Conservation (phyloP, 2,888 invertebrate genomes). For the Alsophila aescularia region DNA sequence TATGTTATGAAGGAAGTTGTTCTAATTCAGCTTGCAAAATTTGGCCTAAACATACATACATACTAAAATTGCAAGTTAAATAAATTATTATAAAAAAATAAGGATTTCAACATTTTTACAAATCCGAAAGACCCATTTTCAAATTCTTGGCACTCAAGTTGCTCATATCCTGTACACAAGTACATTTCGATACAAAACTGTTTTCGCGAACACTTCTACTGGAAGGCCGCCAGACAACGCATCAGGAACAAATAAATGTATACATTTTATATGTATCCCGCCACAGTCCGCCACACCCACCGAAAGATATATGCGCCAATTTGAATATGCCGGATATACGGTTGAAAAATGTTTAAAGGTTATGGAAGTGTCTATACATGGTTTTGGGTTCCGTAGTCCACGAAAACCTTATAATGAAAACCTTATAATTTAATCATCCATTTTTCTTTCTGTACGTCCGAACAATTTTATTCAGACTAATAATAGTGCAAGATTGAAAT, state of each 20-base stretch:
- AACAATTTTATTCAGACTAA: no score
- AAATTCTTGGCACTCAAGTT: background rate
- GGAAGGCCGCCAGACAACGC: constrained; percentile 3
- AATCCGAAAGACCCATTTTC: background rate
- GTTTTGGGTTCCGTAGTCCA: no score
- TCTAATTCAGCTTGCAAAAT: no score
- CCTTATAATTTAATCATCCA: no score
- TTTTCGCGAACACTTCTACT: constrained; percentile 10
- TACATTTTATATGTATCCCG: background rate
- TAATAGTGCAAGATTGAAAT: no score
- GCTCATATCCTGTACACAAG: background rate
- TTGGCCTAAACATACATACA: no score
- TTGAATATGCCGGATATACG: constrained; percentile 6
- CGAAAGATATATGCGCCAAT: constrained; percentile 8
- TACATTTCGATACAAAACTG: constrained; percentile 1
- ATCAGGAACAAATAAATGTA: constrained; percentile 9
- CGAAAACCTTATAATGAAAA: no score
- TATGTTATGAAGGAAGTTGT: no score
- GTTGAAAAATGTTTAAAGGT: background rate
- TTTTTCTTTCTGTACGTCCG: no score
- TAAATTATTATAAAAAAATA: no score
- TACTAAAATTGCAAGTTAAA: no score
- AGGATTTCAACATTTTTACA: background rate
- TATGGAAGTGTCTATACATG: background rate
- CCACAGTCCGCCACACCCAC: background rate